These are phyloP conservation scores for Daktulosphaira vitifoliae DNA, from an alignment of 1,140 invertebrate species.

Conservation along the genomic window DNA sequence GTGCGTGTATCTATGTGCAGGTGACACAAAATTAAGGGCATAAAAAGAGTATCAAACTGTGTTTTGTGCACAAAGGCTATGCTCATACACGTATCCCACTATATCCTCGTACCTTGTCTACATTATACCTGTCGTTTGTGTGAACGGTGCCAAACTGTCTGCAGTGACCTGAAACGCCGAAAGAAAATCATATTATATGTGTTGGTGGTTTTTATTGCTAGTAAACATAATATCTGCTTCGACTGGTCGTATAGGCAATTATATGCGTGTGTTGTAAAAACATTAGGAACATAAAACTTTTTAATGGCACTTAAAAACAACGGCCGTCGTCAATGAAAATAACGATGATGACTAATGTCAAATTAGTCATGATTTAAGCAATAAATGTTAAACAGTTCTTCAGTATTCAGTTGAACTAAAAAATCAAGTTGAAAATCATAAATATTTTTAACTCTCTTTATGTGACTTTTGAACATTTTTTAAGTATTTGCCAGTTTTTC, in stretches of 20 bases:
- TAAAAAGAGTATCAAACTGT: neutral
- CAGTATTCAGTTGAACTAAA: too few relatives aligned
- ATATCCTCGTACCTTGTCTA: too few relatives aligned
- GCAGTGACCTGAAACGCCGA: constrained; percentile 15
- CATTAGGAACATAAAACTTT: constrained; percentile 10
- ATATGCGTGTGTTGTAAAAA: constrained; percentile 16
- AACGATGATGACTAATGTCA: neutral
- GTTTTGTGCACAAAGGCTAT: too few relatives aligned
- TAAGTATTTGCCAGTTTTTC: too few relatives aligned
- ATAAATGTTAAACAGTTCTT: neutral
- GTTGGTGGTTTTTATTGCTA: constrained; percentile 13
- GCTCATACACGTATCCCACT: too few relatives aligned
- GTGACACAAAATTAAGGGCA: constrained; percentile 8
- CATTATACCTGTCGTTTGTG: neutral
- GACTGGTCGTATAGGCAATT: neutral
- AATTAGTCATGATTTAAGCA: neutral
- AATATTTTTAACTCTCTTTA: too few relatives aligned
- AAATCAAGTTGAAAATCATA: too few relatives aligned
- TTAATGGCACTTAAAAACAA: constrained; percentile 27
- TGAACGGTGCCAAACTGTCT: constrained; percentile 12
- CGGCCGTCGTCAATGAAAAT: neutral
- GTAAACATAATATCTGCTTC: neutral
- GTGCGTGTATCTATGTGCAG: neutral
- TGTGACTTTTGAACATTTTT: too few relatives aligned
- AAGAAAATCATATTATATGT: neutral